phyloP scores from a whole-genome alignment of 2,888 invertebrate species.

The Clitarchus hookeri region DNA sequence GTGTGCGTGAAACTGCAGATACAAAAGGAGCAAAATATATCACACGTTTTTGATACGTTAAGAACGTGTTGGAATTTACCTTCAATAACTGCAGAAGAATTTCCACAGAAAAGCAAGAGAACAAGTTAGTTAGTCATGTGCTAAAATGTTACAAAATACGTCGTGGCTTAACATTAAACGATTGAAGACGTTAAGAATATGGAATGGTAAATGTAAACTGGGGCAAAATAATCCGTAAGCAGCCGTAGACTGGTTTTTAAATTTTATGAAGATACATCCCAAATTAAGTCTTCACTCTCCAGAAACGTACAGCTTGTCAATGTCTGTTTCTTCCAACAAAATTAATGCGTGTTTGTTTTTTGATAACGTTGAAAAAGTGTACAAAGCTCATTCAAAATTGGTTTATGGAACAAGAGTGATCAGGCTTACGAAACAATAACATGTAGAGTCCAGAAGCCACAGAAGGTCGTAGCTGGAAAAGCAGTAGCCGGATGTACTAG shows the following conservation, averaged over 20 bases:
- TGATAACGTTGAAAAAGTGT: constrained; percentile 46
- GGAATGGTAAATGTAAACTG: not conserved
- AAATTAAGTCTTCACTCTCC: constrained; percentile 17
- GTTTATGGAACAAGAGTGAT: constrained; percentile 43
- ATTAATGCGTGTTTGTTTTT: constrained; percentile 44
- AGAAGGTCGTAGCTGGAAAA: constrained; percentile 40
- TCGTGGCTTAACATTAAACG: not conserved
- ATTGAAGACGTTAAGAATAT: constrained; percentile 7
- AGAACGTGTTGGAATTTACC: not conserved
- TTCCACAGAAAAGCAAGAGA: not conserved
- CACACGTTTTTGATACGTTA: not conserved
- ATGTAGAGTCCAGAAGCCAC: constrained; percentile 44
- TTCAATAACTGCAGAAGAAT: not conserved
- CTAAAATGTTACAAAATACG: not conserved
- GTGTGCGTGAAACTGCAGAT: not conserved
- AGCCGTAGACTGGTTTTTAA: constrained; percentile 1
- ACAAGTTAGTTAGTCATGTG: not conserved
- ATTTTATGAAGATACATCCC: constrained; percentile 28
- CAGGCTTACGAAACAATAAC: constrained; percentile 44
- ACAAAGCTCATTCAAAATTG: constrained; percentile 41
- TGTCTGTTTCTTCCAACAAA: constrained; percentile 42
- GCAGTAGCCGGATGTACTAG: too few relatives aligned
- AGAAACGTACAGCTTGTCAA: constrained; percentile 28
- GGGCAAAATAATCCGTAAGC: not conserved
- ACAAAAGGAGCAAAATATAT: not conserved